phyloP scores from a whole-genome alignment of 2,797 vertebrate genomes.

The Acrossocheilus wenchowensis region DNA sequence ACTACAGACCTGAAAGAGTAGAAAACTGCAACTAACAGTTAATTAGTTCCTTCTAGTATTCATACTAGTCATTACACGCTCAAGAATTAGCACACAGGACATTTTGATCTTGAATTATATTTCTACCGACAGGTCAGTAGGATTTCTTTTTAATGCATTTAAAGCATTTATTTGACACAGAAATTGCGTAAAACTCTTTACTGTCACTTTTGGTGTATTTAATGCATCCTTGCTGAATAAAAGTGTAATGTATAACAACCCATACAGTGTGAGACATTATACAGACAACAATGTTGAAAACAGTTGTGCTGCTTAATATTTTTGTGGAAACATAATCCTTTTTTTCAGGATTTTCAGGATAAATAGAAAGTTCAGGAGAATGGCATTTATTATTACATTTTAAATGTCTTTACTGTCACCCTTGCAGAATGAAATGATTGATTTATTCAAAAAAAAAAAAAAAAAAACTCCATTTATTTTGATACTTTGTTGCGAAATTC shows the following conservation, averaged over 20 bases:
- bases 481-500: background rate
- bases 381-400: background rate
- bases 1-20: background rate
- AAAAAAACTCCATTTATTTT: background rate
- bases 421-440: background rate
- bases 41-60: background rate
- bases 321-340: too few species aligned
- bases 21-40: conserved; percentile 7
- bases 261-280: too few species aligned
- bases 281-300: too few species aligned
- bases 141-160: too few species aligned
- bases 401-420: background rate
- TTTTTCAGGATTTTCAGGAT: too few species aligned
- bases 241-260: background rate
- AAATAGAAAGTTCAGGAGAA: too few species aligned
- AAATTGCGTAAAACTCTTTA: too few species aligned
- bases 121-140: too few species aligned
- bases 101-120: too few species aligned
- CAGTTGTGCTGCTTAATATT: too few species aligned
- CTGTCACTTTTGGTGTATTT: background rate
- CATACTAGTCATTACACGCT: background rate
- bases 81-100: background rate
- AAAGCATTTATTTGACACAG: too few species aligned
- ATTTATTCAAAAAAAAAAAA: too few species aligned
- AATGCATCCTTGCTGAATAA: background rate